phyloP scores from a whole-genome alignment of 2,797 vertebrate genomes.

The Antrozous pallidus region DNA sequence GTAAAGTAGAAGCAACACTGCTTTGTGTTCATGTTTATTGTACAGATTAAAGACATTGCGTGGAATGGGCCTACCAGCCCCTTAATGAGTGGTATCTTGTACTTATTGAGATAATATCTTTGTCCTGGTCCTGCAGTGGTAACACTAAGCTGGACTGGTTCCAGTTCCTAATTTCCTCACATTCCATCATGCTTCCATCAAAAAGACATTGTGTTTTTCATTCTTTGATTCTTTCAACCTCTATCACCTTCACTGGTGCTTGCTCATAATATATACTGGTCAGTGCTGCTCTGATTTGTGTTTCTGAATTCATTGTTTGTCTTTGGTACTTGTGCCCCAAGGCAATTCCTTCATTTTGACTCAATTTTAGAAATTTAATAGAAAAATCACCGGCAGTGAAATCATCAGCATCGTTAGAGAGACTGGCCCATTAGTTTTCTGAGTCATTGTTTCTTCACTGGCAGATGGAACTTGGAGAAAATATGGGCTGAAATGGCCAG shows the following conservation, averaged over 20 bases:
- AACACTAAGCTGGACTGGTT: not conserved
- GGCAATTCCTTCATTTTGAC: constrained; percentile 60
- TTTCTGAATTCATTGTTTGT: constrained; percentile 47
- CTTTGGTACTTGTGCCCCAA: constrained; percentile 42
- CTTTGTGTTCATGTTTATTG: not conserved
- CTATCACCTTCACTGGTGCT: not conserved
- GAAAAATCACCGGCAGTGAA: constrained; percentile 67
- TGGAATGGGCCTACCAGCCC: not conserved
- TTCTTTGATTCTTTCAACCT: not conserved
- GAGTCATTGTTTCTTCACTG: constrained; percentile 68
- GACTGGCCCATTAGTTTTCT: constrained; percentile 72
- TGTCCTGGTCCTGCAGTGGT: not conserved
- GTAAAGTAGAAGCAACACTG: not conserved
- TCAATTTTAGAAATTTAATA: constrained; percentile 73
- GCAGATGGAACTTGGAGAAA: constrained; percentile 41
- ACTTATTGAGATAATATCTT: not conserved
- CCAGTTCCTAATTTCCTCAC: not conserved
- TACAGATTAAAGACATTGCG: not conserved
- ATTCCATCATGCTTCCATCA: not conserved
- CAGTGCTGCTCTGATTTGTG: constrained; percentile 27
- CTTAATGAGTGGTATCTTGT: not conserved
- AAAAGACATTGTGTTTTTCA: not conserved
- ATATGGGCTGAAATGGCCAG: constrained; percentile 21
- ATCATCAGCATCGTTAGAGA: constrained; percentile 54
- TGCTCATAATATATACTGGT: not conserved